Conservation (phyloP, 2,888 invertebrate species). For the Trilocha varians region DNA sequence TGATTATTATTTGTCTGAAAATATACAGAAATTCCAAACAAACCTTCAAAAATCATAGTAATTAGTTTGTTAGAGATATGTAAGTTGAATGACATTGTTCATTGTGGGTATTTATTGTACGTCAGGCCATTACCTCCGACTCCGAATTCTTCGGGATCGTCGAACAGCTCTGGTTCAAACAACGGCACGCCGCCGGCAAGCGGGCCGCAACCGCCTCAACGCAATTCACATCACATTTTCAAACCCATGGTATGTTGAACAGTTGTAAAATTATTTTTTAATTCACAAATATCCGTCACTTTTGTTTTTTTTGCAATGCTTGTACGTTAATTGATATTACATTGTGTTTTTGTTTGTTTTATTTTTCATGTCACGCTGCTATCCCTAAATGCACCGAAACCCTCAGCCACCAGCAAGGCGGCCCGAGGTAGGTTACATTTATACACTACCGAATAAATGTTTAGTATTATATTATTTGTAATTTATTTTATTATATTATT, state of each 20-base stretch:
- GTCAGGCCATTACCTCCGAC: conserved; percentile 87
- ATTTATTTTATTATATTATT: no score
- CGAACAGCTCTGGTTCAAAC: conserved; percentile 72
- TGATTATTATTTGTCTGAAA: no score
- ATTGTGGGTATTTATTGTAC: background rate
- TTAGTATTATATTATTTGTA: no score
- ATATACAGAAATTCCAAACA: no score
- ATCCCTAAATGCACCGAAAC: conserved; percentile 66
- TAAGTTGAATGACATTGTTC: background rate
- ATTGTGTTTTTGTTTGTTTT: conserved; percentile 58
- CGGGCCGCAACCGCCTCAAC: conserved; percentile 79
- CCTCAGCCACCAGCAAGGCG: conserved; percentile 88
- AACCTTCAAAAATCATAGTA: background rate
- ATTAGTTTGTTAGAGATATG: background rate
- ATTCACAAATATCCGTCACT: no score
- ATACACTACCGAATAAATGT: conserved; percentile 7
- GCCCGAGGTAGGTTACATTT: conserved; percentile 84
- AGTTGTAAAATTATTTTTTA: no score
- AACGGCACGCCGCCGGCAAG: conserved; percentile 69
- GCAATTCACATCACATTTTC: conserved; percentile 88
- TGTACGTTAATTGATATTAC: conserved; percentile 17
- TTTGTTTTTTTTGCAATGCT: conserved; percentile 10
- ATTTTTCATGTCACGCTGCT: conserved; percentile 69
- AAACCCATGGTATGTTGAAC: conserved; percentile 88
- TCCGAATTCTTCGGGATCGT: conserved; percentile 78